Evolutionary conservation across 2,113 vertebrate genomes (phyloP).

Genomic region (Suricata suricatta): DNA sequence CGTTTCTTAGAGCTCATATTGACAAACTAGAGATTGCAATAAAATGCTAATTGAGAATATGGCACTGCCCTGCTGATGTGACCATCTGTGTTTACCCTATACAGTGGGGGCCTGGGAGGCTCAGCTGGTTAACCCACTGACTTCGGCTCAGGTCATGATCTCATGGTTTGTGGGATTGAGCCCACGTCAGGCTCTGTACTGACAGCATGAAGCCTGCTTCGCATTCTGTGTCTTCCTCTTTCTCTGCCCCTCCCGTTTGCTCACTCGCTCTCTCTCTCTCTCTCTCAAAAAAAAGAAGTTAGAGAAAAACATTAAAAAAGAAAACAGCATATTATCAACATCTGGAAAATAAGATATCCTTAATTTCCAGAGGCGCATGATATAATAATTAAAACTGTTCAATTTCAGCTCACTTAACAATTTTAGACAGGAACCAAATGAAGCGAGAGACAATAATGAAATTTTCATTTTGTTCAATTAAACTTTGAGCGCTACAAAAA

Average conservation of each 20-base stretch:
- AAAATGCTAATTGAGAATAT: background rate
- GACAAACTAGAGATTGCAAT: background rate
- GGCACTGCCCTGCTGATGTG: background rate
- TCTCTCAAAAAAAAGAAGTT: too few relatives aligned
- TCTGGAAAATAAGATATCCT: conserved; percentile 18
- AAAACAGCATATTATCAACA: background rate
- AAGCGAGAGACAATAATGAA: background rate
- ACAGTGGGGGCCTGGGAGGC: background rate
- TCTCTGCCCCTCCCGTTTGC: too few relatives aligned
- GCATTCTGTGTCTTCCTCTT: too few relatives aligned
- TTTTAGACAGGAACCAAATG: conserved; percentile 45
- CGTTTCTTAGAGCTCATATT: background rate
- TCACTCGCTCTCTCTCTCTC: too few relatives aligned
- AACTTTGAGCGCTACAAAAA: background rate
- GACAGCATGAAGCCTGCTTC: too few relatives aligned
- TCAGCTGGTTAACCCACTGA: too few relatives aligned
- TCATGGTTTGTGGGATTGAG: too few relatives aligned
- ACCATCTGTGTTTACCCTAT: background rate
- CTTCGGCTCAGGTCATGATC: too few relatives aligned
- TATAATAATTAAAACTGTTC: conserved; percentile 46
- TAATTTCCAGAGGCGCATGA: conserved; percentile 31
- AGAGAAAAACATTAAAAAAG: too few relatives aligned
- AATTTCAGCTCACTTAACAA: conserved; percentile 16
- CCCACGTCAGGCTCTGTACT: too few relatives aligned
- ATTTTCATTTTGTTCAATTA: conserved; percentile 47